Percentiles rank a stretch among this genome's conserved stretches.
These are phyloP conservation scores for Solen grandis DNA, from an alignment of 1,140 invertebrate genomes.

Conservation along the genomic window DNA sequence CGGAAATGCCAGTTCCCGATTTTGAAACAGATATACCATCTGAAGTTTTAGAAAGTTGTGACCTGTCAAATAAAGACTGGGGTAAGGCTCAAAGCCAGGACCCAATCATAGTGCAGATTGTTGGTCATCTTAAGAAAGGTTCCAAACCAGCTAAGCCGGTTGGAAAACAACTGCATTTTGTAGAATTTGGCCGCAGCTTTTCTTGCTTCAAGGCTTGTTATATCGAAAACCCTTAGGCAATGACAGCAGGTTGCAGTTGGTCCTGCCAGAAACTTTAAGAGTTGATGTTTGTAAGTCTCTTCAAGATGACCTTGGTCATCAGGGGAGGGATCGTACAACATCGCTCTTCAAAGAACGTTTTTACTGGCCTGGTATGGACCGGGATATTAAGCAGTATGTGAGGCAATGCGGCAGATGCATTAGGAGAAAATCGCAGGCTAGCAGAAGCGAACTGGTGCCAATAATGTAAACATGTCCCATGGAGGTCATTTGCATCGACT, in stretches of 20 bases:
- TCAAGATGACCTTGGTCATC: too few species aligned
- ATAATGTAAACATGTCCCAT: constrained; percentile 11
- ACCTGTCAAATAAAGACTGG: not conserved
- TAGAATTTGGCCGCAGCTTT: not conserved
- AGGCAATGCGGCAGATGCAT: constrained; percentile 3
- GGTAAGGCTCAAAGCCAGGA: not conserved
- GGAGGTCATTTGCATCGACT: constrained; percentile 48
- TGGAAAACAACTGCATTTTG: not conserved
- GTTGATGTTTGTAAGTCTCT: not conserved
- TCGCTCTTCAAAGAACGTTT: too few species aligned
- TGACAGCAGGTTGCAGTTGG: not conserved
- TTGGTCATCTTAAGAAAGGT: too few species aligned
- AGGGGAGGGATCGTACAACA: too few species aligned
- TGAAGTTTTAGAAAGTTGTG: not conserved
- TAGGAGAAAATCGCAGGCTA: too few species aligned
- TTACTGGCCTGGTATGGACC: too few species aligned
- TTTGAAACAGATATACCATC: not conserved
- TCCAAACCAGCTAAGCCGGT: too few species aligned
- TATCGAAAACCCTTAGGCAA: not conserved
- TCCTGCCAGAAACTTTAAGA: not conserved
- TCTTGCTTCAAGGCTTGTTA: not conserved
- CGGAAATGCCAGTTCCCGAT: not conserved
- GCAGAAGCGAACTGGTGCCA: too few species aligned
- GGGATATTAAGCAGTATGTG: constrained; percentile 3
- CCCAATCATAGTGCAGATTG: too few species aligned